Conservation (phyloP, 2,797 vertebrate genomes). For the Chiloscyllium punctatum region DNA sequence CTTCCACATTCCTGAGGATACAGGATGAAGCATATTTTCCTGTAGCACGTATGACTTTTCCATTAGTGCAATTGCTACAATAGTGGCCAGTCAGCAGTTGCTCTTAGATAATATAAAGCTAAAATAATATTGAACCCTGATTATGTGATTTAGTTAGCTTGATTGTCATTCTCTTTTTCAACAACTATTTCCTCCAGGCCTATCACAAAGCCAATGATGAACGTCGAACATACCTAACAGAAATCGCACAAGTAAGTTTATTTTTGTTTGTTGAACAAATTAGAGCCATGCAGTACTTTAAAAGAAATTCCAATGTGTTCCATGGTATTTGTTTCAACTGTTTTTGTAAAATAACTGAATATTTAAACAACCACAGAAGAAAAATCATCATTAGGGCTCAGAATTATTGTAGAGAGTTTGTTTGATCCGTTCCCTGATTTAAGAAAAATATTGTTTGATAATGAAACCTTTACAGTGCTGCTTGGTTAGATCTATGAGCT, state of each 20-base stretch:
- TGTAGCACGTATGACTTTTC: too few species aligned
- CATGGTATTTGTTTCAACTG: background rate
- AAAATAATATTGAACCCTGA: background rate
- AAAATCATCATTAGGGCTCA: background rate
- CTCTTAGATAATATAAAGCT: background rate
- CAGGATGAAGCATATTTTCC: too few species aligned
- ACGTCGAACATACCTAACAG: conserved; percentile 60
- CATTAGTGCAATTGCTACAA: background rate
- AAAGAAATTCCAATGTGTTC: background rate
- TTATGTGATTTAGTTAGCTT: background rate
- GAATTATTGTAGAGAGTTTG: background rate
- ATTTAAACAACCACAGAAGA: background rate
- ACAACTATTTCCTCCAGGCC: conserved; percentile 53
- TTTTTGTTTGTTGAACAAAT: background rate
- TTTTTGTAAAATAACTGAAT: background rate
- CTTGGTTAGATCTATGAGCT: background rate
- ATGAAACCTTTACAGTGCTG: background rate
- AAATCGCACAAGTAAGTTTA: conserved; percentile 72
- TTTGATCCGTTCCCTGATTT: background rate
- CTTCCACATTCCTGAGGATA: too few species aligned
- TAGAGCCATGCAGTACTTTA: background rate
- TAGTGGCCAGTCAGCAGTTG: background rate
- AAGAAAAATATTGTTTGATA: background rate
- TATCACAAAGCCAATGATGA: conserved; percentile 76
- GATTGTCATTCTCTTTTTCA: background rate